phyloP scores from a whole-genome alignment of 2,113 vertebrate genomes.

The Cephalopterus ornatus region DNA sequence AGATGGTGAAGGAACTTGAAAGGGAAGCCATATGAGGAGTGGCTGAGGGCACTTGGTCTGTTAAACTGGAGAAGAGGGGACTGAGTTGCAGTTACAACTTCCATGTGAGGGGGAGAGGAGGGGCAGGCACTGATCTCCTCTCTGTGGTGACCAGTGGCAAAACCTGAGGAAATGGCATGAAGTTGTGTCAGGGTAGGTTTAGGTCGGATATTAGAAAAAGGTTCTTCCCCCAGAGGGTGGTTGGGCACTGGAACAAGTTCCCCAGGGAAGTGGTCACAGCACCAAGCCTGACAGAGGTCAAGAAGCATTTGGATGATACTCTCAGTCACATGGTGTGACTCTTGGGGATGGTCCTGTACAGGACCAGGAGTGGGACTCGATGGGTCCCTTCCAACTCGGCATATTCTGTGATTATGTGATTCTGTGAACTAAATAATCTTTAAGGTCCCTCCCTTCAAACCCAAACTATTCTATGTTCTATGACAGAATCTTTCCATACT shows the following conservation, averaged over 20 bases:
- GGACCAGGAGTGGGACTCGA: not conserved
- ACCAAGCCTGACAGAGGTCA: not conserved
- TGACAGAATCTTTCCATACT: not conserved
- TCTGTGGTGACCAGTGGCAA: not conserved
- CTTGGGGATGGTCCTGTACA: not conserved
- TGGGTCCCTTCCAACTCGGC: not conserved
- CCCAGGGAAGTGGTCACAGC: not conserved
- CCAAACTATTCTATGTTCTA: not conserved
- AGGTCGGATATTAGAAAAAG: not conserved
- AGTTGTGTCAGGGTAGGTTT: not conserved
- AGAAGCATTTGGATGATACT: not conserved
- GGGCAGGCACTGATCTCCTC: not conserved
- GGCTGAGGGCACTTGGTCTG: not conserved
- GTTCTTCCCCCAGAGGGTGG: not conserved
- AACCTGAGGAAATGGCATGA: not conserved
- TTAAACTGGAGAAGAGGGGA: not conserved
- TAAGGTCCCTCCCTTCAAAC: not conserved
- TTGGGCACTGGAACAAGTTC: not conserved
- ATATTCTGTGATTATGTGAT: not conserved
- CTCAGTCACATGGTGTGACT: not conserved
- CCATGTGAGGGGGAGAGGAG: not conserved
- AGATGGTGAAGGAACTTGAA: not conserved
- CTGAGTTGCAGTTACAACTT: not conserved
- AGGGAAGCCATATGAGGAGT: not conserved
- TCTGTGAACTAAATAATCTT: not conserved